phyloP scores from a whole-genome alignment of 2,888 invertebrate genomes.

The Eupithecia inturbata region DNA sequence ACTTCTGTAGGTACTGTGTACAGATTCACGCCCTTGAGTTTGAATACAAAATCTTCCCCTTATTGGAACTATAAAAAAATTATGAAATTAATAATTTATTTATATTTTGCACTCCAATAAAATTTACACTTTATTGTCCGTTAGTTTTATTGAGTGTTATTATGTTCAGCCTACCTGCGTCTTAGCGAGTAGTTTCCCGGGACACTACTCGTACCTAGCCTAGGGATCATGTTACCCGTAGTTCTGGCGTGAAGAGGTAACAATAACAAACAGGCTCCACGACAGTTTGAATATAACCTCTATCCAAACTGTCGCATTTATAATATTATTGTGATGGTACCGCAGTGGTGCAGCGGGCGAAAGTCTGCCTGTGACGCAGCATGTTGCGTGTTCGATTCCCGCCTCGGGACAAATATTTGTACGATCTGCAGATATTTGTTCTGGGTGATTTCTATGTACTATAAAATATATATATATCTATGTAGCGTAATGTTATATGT shows the following conservation, averaged over 20 bases:
- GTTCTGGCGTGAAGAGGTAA: no score
- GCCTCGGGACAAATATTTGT: not conserved
- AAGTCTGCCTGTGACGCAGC: not conserved
- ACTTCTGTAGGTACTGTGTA: not conserved
- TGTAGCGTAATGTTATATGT: no score
- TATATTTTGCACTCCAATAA: not conserved
- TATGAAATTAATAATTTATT: not conserved
- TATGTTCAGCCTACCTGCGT: not conserved
- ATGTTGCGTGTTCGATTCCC: not conserved
- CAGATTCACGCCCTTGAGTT: not conserved
- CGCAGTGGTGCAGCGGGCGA: no score
- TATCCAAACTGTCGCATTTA: no score
- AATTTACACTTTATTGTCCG: not conserved
- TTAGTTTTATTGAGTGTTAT: not conserved
- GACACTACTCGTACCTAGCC: no score
- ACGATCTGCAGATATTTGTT: no score
- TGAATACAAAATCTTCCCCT: not conserved
- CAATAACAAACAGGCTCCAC: no score
- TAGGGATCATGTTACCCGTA: no score
- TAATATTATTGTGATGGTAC: no score
- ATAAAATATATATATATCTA: no score
- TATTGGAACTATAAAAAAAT: not conserved
- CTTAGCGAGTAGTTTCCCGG: not conserved
- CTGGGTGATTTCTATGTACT: no score
- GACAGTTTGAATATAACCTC: no score